Evolutionary conservation across 2,888 invertebrate genomes (phyloP), one percentile per base, ranked within the genome.

Genomic region (Pimpla rufipes): DNA sequence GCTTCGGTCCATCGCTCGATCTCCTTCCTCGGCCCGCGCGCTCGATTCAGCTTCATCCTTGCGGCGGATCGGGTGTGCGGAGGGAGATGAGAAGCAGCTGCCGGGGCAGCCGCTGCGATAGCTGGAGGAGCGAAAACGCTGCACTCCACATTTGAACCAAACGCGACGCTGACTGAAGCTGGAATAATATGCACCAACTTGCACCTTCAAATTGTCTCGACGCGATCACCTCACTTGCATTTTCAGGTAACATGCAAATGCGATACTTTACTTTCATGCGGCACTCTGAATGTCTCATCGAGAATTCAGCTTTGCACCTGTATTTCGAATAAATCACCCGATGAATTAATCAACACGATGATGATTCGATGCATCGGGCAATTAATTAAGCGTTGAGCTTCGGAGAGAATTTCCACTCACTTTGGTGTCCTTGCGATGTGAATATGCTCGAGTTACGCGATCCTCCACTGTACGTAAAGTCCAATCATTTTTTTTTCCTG

Each of bases 31-130:
- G 50, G 16, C 18, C 18, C 71, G n/a, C n/a, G n/a, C n/a, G n/a
- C 52, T 75, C 73, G 35, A 42, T 70, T 68, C 42, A 64, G 40
- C 37, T 42, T 79, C 35, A 50, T 71, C 71, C 21, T 71, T 45
- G 23, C 13, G 23, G 16, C 3, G 5, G 42, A 6, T 10, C 16
- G 37, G 23, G 42, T 18, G 35, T 37, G 47, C 37, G 59, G 45
- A 50, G 45, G 45, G 55, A 73, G 47, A 47, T n/a, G 18, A 13
- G 55, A 23, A 64, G 23, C 13, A 37, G 64, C 52, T n/a, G n/a
- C 13, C 13, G 18, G 40, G 23, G n/a, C n/a, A n/a, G n/a, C n/a
- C n/a, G n/a, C n/a, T n/a, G n/a, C n/a, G 50, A 42, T 16, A 35
- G 45, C 13, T 62, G 40, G 16, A 23, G 21, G 40, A 6, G 29